Evolutionary conservation across 2,797 vertebrate genomes (phyloP), one percentile per base, ranked within the genome.

Genomic region (Nyctibius grandis): DNA sequence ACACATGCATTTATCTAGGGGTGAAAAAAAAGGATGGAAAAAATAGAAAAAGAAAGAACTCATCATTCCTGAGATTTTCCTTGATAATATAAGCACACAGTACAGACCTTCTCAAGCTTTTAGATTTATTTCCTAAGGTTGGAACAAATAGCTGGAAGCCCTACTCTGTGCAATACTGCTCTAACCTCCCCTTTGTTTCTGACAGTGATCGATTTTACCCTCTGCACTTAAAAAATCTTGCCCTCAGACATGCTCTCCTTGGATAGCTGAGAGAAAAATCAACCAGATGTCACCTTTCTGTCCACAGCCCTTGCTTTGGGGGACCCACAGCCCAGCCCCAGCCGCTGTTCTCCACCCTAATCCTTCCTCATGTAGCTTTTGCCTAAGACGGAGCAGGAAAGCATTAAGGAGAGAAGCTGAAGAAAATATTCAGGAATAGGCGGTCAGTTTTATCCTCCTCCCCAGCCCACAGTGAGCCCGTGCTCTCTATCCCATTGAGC

Each of bases 131-230:
- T 92, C 64, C 50, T 81, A 57, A 61, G 63, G 64, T 29, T 79
- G 31, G 72, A 88, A 68, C 82, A 84, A 93, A 68, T 36, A 76
- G 64, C 91, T 69, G 51, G 33, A 87, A 93, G 60, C 42, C 45
- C 16, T 81, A 33, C 34, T 86, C 60, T 34, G 29, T 76, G 77
- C 57, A 69, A 8, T 68, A 87, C 73, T 84, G 59, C 26, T 85
- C 78, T 88, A 88, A 88, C 85, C 72, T 89, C 78, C 57, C 29
- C n/a, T 87, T 60, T 60, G 13, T 9, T 93, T 91, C 64, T 86
- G 88, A 94, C 94, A 95, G 64, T 85, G 82, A 93, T 85, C 63
- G 60, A 94, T 95, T 94, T 96, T 89, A 89, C 68, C 48, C 33
- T 45, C 38, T 54, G 28, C 42, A 64, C 19, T 19, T 84, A 67